Conservation (phyloP, 2,113 vertebrate species). For the Carettochelys insculpta region DNA sequence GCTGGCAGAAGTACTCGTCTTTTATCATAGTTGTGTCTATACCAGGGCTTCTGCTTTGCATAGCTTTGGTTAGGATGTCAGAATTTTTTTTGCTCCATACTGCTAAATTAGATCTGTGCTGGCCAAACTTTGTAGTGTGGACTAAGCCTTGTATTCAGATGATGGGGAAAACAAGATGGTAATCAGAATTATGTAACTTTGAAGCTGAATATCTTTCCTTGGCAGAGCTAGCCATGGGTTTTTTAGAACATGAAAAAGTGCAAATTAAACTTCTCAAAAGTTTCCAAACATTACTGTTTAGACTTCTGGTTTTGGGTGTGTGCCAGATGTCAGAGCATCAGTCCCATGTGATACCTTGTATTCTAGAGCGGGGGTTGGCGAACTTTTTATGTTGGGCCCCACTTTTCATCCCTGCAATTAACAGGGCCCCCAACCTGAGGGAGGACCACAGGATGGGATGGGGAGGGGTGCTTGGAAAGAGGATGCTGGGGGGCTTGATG, state of each 20-base stretch:
- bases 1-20: background rate
- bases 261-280: background rate
- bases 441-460: no score
- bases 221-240: background rate
- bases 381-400: no score
- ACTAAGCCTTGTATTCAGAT: background rate
- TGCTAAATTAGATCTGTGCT: background rate
- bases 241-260: background rate
- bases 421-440: no score
- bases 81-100: no score
- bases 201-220: background rate
- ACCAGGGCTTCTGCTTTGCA: background rate
- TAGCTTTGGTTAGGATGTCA: background rate
- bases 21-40: background rate
- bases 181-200: background rate
- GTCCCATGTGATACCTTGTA: background rate
- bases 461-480: no score
- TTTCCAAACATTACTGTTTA: background rate
- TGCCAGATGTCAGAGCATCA: accelerated
- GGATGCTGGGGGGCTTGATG: no score
- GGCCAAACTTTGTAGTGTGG: background rate
- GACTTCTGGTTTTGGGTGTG: background rate
- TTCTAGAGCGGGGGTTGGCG: no score
- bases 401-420: no score
- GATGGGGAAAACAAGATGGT: accelerated